Conservation (phyloP, 2,797 vertebrate genomes). For the Rallus crepitans region DNA sequence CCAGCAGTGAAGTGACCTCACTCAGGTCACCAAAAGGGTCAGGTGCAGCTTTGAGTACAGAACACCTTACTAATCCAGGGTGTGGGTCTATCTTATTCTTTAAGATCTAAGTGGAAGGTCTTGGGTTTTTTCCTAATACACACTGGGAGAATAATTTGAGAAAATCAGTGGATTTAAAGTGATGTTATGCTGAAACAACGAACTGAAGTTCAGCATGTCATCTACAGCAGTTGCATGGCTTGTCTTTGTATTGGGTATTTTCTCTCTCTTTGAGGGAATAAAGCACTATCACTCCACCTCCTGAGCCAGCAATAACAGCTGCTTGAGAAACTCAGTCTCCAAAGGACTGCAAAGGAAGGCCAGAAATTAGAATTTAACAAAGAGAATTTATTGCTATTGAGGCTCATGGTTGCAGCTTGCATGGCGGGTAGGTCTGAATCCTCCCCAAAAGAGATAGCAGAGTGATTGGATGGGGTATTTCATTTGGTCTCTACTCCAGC, state of each 20-base stretch:
- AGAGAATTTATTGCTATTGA: slow-evolving; percentile 20
- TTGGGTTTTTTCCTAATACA: neutral
- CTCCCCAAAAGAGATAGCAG: neutral
- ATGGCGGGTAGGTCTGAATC: neutral
- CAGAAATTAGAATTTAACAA: slow-evolving; percentile 49
- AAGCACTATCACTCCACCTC: neutral
- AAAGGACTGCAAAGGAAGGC: neutral
- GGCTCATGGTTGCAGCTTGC: neutral
- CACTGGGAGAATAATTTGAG: neutral
- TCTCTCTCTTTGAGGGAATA: neutral
- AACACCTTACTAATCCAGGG: neutral
- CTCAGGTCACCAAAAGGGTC: neutral
- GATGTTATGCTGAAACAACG: neutral
- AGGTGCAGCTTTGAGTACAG: neutral
- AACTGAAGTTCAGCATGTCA: neutral
- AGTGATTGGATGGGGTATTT: slow-evolving; percentile 24
- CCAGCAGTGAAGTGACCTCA: neutral
- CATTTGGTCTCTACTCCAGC: slow-evolving; percentile 10
- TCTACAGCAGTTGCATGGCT: neutral
- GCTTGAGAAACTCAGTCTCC: neutral
- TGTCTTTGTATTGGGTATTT: neutral
- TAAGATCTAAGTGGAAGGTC: neutral
- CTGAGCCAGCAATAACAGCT: neutral
- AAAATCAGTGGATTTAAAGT: neutral
- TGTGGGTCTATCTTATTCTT: neutral